These are phyloP conservation scores for Mormyrus lacerda DNA, from an alignment of 2,113 vertebrate genomes.

Conservation along the genomic window DNA sequence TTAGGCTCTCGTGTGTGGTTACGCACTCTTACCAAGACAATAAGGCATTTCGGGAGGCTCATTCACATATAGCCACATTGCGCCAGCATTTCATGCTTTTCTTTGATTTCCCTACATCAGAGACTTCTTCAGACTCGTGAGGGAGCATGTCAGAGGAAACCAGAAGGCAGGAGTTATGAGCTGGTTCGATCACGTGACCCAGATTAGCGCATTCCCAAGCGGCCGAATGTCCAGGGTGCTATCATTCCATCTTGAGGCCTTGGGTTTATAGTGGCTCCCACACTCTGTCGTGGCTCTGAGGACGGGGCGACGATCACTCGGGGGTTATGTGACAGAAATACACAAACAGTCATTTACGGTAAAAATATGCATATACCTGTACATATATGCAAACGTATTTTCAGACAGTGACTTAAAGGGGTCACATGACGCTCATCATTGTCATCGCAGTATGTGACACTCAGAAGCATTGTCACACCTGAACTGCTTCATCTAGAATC, in stretches of 20 bases:
- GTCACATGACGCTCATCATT: not conserved
- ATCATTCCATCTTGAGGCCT: not conserved
- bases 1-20: not conserved
- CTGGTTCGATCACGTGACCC: not conserved
- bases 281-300: not conserved
- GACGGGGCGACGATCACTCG: not conserved
- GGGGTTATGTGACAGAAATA: not conserved
- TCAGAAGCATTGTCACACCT: not conserved
- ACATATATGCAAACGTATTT: not conserved
- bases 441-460: not conserved
- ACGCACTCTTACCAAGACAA: not conserved
- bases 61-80: not conserved
- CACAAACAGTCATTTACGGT: not conserved
- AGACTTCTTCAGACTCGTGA: not conserved
- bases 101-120: not conserved
- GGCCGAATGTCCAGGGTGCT: not conserved
- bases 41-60: not conserved
- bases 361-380: not conserved
- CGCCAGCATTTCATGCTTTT: not conserved
- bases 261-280: not conserved
- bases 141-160: not conserved
- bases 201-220: not conserved
- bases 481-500: not conserved
- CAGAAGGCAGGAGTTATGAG: not conserved
- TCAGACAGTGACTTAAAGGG: not conserved